phyloP scores from a whole-genome alignment of 2,113 vertebrate species.

The Mystacornis crossleyi region DNA sequence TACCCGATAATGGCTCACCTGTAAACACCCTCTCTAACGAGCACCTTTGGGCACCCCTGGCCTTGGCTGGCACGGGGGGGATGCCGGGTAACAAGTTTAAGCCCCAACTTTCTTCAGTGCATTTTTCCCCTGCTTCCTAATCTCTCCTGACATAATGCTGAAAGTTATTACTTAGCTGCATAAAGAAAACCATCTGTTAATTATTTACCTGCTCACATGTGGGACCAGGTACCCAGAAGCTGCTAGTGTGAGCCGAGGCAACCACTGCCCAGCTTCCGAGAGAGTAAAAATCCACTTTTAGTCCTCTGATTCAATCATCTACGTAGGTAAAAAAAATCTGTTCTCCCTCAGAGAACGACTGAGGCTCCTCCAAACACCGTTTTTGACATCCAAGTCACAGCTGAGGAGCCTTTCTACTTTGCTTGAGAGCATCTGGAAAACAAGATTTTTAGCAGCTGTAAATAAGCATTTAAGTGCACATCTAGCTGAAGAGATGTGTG shows the following conservation, averaged over 20 bases:
- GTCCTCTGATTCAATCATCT: neutral
- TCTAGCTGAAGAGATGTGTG: neutral
- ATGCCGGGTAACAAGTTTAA: neutral
- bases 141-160: constrained; percentile 43
- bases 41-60: neutral
- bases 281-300: neutral
- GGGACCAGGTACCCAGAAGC: constrained; percentile 25
- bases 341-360: neutral
- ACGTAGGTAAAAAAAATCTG: neutral
- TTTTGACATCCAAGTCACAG: neutral
- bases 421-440: neutral
- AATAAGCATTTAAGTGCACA: neutral
- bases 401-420: neutral
- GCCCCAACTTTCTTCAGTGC: neutral
- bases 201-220: constrained; percentile 49
- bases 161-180: constrained; percentile 61
- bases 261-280: neutral
- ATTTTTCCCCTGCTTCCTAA: neutral
- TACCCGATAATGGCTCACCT: constrained; percentile 41
- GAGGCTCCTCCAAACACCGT: neutral
- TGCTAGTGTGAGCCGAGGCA: neutral
- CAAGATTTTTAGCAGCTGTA: neutral
- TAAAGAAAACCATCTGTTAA: constrained; percentile 59
- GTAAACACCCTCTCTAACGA: constrained; percentile 61
- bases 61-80: neutral